Conservation (phyloP, 2,113 vertebrate genomes). For the Microtus richardsoni region DNA sequence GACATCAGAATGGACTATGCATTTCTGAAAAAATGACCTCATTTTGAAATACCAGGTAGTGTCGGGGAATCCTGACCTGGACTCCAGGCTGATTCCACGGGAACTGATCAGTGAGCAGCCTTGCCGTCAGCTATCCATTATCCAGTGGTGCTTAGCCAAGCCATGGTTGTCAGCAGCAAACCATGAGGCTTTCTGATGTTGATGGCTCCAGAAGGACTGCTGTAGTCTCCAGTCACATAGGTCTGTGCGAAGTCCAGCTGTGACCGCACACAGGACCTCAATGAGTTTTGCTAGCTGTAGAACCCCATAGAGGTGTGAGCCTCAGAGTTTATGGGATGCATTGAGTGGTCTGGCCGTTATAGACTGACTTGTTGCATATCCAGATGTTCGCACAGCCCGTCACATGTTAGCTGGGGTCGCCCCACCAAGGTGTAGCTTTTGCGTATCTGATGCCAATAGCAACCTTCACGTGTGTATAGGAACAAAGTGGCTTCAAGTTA, state of each 20-base stretch:
- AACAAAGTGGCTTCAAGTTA: background rate
- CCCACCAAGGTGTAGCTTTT: background rate
- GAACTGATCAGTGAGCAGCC: background rate
- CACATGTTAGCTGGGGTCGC: background rate
- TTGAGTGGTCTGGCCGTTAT: background rate
- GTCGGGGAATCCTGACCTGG: background rate
- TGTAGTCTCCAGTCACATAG: no score
- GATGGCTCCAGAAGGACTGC: background rate
- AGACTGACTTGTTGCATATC: background rate
- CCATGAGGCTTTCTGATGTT: background rate
- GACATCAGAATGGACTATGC: constrained; percentile 8
- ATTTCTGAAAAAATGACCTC: constrained; percentile 44
- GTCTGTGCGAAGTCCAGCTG: background rate
- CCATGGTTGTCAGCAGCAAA: background rate
- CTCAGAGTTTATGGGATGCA: background rate
- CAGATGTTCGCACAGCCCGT: background rate
- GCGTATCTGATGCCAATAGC: background rate
- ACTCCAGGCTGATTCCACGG: background rate
- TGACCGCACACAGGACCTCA: rapidly evolving
- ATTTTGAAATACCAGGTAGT: constrained; percentile 8
- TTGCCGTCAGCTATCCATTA: background rate
- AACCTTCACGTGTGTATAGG: background rate
- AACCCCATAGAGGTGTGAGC: background rate
- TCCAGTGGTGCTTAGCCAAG: background rate
- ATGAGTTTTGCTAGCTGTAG: background rate